Conservation (phyloP, 2,113 vertebrate species). For the Crotophaga sulcirostris region DNA sequence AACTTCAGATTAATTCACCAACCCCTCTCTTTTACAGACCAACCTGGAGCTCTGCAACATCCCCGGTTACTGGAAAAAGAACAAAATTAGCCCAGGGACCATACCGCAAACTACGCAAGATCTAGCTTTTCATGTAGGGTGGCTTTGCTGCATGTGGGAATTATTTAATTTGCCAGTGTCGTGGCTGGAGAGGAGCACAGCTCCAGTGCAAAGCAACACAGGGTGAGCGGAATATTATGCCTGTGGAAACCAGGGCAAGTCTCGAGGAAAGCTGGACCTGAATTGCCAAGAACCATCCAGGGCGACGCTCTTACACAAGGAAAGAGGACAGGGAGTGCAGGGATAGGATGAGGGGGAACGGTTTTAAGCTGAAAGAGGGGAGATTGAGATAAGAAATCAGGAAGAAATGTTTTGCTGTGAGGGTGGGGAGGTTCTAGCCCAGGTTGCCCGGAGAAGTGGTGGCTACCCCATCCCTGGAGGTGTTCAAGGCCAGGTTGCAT, state of each 20-base stretch:
- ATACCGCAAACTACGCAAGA: background rate
- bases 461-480: no score
- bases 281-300: background rate
- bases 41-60: background rate
- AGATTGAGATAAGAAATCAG: no score
- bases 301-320: background rate
- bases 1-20: constrained; percentile 24
- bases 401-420: no score
- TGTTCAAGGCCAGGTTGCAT: no score
- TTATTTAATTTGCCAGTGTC: background rate
- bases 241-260: constrained; percentile 21
- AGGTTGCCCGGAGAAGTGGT: no score
- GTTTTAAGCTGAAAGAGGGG: no score
- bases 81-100: background rate
- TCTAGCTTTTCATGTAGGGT: background rate
- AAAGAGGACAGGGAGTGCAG: background rate
- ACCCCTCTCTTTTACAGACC: background rate
- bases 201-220: background rate
- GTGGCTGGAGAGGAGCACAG: background rate
- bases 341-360: no score
- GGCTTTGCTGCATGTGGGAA: background rate
- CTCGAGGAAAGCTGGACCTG: background rate
- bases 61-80: background rate
- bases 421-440: no score
- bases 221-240: background rate